Evolutionary conservation across 2,888 invertebrate genomes (phyloP).

Genomic region (Notodonta ziczac): DNA sequence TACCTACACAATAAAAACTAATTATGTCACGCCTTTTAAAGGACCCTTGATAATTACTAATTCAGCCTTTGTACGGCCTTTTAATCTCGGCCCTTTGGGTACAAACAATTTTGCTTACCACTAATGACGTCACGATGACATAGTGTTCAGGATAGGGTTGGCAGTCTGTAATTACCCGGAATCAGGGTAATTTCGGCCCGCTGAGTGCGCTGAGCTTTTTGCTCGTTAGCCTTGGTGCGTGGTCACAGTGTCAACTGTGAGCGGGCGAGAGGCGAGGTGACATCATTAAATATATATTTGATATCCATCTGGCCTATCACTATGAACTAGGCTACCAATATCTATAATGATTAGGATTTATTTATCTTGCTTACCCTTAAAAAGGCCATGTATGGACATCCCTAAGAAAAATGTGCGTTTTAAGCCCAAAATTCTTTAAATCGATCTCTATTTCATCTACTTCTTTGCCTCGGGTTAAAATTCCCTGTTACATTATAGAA

Average conservation of each 20-base stretch:
- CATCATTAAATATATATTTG: too few species aligned
- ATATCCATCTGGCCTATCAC: too few species aligned
- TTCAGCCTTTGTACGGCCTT: constrained; percentile 44
- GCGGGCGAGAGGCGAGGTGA: not conserved
- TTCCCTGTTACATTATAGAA: too few species aligned
- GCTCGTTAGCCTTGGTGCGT: constrained; percentile 63
- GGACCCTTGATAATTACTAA: constrained; percentile 40
- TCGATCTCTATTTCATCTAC: too few species aligned
- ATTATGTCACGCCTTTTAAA: constrained; percentile 41
- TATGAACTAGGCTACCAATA: too few species aligned
- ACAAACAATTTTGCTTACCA: constrained; percentile 72
- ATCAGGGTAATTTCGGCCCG: constrained; percentile 77
- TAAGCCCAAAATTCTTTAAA: too few species aligned
- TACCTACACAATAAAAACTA: constrained; percentile 21
- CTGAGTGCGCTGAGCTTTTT: constrained; percentile 71
- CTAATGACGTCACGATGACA: constrained; percentile 81
- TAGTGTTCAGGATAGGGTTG: constrained; percentile 70
- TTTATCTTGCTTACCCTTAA: too few species aligned
- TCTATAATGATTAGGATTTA: too few species aligned
- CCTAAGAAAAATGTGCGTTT: too few species aligned
- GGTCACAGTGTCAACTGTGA: constrained; percentile 31
- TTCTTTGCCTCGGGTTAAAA: too few species aligned
- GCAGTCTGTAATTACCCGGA: constrained; percentile 76
- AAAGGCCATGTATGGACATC: too few species aligned
- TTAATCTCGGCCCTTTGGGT: constrained; percentile 49